Evolutionary conservation across 1,140 invertebrate genomes (phyloP).

Genomic region (Maconellicoccus hirsutus): DNA sequence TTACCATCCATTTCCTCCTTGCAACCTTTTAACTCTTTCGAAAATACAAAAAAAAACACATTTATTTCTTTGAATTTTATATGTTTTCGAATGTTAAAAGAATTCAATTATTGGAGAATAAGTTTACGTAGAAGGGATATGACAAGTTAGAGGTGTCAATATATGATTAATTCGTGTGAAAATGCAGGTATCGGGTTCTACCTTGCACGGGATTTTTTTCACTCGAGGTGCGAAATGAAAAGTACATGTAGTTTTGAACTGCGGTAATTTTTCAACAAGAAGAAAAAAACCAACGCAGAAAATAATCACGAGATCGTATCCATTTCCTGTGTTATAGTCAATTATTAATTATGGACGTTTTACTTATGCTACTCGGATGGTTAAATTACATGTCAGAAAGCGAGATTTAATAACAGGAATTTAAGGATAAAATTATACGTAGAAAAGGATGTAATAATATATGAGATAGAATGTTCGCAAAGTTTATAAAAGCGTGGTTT

Average conservation of each 20-base stretch:
- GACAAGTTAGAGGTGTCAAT: no score
- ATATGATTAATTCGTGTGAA: no score
- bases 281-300: not conserved
- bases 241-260: no score
- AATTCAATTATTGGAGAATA: conserved; percentile 2
- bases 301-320: not conserved
- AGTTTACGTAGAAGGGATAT: no score
- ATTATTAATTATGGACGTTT: not conserved
- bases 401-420: not conserved
- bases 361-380: not conserved
- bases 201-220: no score
- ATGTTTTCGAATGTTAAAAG: not conserved
- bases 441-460: no score
- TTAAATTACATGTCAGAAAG: not conserved
- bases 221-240: no score
- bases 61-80: not conserved
- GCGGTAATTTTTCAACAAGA: no score
- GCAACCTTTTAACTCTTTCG: conserved; percentile 14
- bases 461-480: no score
- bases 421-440: not conserved
- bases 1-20: conserved; percentile 19
- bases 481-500: not conserved
- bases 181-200: no score
- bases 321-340: not conserved
- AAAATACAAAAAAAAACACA: not conserved